Percentiles rank a stretch among this genome's conserved stretches.
These are phyloP conservation scores for Bimastos eiseni DNA, from an alignment of 2,888 invertebrate genomes.

Conservation along the genomic window DNA sequence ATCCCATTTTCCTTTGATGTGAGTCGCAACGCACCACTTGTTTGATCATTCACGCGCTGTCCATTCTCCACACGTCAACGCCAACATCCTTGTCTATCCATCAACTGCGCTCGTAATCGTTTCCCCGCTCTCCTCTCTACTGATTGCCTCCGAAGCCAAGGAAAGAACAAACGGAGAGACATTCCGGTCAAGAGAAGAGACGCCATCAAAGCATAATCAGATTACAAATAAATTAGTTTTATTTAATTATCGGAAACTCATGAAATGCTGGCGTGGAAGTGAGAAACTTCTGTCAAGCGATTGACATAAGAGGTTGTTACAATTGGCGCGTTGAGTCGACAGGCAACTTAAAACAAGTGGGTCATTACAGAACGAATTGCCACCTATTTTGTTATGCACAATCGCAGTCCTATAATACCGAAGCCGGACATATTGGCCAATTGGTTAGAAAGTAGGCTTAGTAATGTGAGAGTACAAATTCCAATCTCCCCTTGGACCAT, in stretches of 20 bases:
- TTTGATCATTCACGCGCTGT: not conserved
- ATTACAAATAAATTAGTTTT: not conserved
- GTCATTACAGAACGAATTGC: not conserved
- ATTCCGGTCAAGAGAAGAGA: not conserved
- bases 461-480: no score
- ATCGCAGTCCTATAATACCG: no score
- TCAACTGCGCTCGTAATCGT: not conserved
- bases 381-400: not conserved
- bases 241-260: not conserved
- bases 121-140: not conserved
- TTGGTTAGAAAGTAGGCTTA: no score
- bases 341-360: not conserved
- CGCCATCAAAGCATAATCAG: not conserved
- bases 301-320: not conserved
- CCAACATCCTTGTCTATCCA: not conserved
- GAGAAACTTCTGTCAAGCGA: no score
- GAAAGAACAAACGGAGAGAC: not conserved
- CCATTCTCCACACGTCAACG: not conserved
- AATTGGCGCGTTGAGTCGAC: not conserved
- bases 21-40: not conserved
- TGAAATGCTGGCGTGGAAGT: not conserved
- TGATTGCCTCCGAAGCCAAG: not conserved
- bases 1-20: not conserved
- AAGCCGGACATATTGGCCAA: no score
- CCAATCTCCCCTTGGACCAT: no score